phyloP scores from a whole-genome alignment of 2,797 vertebrate genomes.

The Pseudochaenichthys georgianus region DNA sequence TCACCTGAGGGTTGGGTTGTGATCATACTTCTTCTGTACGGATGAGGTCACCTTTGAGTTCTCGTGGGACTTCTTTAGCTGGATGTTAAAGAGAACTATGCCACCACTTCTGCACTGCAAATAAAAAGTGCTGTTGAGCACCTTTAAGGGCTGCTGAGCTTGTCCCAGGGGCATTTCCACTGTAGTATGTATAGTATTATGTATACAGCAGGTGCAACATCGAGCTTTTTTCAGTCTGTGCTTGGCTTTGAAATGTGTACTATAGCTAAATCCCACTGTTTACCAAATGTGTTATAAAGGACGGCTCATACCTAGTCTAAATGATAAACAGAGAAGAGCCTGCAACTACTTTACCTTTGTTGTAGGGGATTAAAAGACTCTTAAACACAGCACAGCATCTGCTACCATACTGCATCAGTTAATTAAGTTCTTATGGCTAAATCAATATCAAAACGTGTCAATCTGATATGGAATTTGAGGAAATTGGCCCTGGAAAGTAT shows the following conservation, averaged over 20 bases:
- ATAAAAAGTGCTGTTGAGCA: slow-evolving; percentile 62
- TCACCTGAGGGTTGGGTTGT: slow-evolving; percentile 46
- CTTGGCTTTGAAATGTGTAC: slow-evolving; percentile 20
- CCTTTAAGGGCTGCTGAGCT: slow-evolving; percentile 44
- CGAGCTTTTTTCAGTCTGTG: slow-evolving; percentile 21
- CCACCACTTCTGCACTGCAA: slow-evolving; percentile 39
- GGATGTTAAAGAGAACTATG: slow-evolving; percentile 34
- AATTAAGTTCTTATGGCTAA: slow-evolving; percentile 2
- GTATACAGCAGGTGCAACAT: slow-evolving; percentile 36
- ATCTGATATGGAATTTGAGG: not conserved
- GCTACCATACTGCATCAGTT: not conserved
- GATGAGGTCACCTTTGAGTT: slow-evolving; percentile 36
- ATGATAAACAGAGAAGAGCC: not conserved
- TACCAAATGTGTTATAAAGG: not conserved
- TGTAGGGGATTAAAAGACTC: not conserved
- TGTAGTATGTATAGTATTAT: not conserved
- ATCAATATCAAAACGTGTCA: not conserved
- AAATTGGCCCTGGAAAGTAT: no score
- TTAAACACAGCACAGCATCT: not conserved
- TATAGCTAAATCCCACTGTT: not conserved
- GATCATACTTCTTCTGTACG: slow-evolving; percentile 29
- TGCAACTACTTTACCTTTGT: not conserved
- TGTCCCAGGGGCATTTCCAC: slow-evolving; percentile 37
- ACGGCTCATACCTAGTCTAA: not conserved
- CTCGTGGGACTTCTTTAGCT: slow-evolving; percentile 32